Evolutionary conservation across 2,797 vertebrate species (phyloP), one percentile per base, ranked within the genome.

Genomic region (Chromis chromis): DNA sequence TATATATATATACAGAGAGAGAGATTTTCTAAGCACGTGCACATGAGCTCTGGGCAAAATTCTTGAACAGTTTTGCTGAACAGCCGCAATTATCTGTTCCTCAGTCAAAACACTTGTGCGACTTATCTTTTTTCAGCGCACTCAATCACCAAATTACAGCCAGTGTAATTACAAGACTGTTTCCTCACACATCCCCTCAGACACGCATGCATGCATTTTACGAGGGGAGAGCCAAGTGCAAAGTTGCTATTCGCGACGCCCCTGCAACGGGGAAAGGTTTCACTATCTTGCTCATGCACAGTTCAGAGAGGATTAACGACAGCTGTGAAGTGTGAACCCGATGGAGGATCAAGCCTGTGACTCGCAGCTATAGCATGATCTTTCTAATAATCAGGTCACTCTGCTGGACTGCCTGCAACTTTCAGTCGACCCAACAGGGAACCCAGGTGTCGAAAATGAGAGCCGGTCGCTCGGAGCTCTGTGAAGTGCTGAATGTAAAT

Each of bases 351-450:
- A 73, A 76, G 76, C 59, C 40, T 22, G 58, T 64, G 81, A 78
- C 83, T 86, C 19, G 4, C 62, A 78, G 85, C 71, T 62, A 69
- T 71, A 53, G 49, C 46, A 58, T 61, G 62, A 86, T 84, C 75
- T 68, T 39, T 68, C 69, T 63, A 73, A 84, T 88, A 91, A 90
- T 85, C 84, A 87, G 84, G 85, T 89, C 85, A 79, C 74, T 79
- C 82, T 44, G 81, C 76, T 46, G 67, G 83, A 79, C 73, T 58
- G 70, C 74, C 70, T 42, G 86, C 79, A 61, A 82, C 82, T 83
- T 80, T 60, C 25, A 22, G 55, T 46, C 39, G 19, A 73, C 69
- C 74, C 81, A 66, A 70, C 79, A 27, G 78, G 77, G 62, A 64
- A 75, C 28, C 40, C 75, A 69, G 79, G 76, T 78, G 80, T 78